Evolutionary conservation across 2,797 vertebrate species (phyloP), one percentile per base, ranked within the genome.

Genomic region (Neomorphus geoffroyi): DNA sequence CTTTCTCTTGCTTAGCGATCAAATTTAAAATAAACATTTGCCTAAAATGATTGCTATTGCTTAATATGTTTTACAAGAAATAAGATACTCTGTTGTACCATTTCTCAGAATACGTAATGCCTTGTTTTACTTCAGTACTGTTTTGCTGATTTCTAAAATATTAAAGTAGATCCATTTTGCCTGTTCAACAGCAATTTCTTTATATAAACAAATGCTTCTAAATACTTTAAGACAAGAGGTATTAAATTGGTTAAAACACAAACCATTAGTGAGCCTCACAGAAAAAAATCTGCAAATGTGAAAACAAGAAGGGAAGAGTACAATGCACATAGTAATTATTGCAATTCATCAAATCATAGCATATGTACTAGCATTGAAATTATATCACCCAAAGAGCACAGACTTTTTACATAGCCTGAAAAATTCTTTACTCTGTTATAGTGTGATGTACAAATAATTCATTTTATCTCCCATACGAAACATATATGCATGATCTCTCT

Each of bases 1-100:
- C 41, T 94, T 66, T 95, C 70, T 90, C 96, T 96, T 96, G 86
- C 86, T 92, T 79, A 96, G 91, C 1, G 5, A 95, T 95, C 70
- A 93, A 96, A 95, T 86, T 92, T 88, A 96, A 97, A 96, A 94
- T 96, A 96, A 91, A 93, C 78, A 96, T 97, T 97, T 96, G 89
- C 92, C 82, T 90, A 93, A 96, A 97, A 93, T 96, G 78, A 96
- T 96, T 81, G 56, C 64, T 96, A 65, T 61, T 93, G 60, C 87
- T 88, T 93, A 97, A 93, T 91, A 88, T 56, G 39, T 77, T 93
- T 84, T 93, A 96, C 78, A 65, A 97, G 95, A 93, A 97, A 91
- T 96, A 95, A 97, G 80, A 86, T 86, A 95, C 71, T 90, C 90
- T 23, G 6, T 71, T 95, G 79, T 77, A 71, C 33, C 54, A 60